phyloP scores from a whole-genome alignment of 1,140 invertebrate genomes.

The Lasaia peninsularis region DNA sequence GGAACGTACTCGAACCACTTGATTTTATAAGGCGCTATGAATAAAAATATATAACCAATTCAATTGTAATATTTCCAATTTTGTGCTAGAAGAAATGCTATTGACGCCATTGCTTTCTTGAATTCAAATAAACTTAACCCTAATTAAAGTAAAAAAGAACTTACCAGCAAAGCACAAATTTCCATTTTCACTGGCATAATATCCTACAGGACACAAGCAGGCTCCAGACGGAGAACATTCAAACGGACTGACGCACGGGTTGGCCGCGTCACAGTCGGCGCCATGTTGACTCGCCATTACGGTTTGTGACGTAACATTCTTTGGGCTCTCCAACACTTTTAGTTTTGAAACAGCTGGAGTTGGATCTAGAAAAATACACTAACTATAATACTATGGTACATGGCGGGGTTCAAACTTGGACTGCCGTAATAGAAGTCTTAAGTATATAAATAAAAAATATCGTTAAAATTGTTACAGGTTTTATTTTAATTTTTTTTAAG shows the following conservation, averaged over 20 bases:
- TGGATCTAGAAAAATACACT: not conserved
- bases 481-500: too few species aligned
- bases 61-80: too few species aligned
- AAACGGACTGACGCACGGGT: slow-evolving; percentile 29
- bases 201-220: slow-evolving; percentile 54
- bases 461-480: too few species aligned
- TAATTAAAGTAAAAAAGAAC: slow-evolving; percentile 7
- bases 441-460: too few species aligned
- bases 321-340: not conserved
- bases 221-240: slow-evolving; percentile 33
- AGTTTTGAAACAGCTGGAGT: not conserved
- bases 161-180: slow-evolving; percentile 49
- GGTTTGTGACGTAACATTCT: slow-evolving; percentile 15
- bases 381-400: not conserved
- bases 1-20: not conserved
- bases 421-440: not conserved
- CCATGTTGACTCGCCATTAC: slow-evolving; percentile 11
- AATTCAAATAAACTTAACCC: slow-evolving; percentile 2
- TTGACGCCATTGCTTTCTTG: not conserved
- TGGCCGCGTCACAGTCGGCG: slow-evolving; percentile 18
- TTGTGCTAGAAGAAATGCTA: too few species aligned
- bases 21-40: too few species aligned
- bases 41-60: too few species aligned
- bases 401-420: not conserved
- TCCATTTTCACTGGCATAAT: slow-evolving; percentile 34